These are phyloP conservation scores for Gnathonemus echidnorhynchus DNA, from an alignment of 2,113 vertebrate genomes.

Conservation along the genomic window DNA sequence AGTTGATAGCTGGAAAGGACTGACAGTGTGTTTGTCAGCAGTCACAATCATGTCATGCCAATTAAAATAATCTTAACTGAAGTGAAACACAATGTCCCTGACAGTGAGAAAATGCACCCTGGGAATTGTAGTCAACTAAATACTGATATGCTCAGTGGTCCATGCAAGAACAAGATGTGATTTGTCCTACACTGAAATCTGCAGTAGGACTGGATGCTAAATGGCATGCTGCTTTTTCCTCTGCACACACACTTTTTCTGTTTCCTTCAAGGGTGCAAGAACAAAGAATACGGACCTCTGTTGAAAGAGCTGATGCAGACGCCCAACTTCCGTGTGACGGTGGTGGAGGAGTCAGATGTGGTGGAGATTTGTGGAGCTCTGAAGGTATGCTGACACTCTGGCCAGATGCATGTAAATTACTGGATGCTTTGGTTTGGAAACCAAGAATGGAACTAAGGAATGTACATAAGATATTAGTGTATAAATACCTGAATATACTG, in stretches of 20 bases:
- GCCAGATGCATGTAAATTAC: not conserved
- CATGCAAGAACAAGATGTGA: not conserved
- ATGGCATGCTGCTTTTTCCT: not conserved
- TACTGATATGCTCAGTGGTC: not conserved
- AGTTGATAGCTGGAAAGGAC: not conserved
- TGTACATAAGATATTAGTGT: not conserved
- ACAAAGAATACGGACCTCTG: constrained; percentile 59
- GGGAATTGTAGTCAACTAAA: not conserved
- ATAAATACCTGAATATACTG: not conserved
- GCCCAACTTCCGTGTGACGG: constrained; percentile 80
- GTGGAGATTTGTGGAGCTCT: constrained; percentile 96
- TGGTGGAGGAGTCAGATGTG: constrained; percentile 85
- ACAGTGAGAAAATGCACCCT: not conserved
- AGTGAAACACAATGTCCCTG: not conserved
- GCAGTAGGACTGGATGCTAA: not conserved
- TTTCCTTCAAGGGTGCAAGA: constrained; percentile 70
- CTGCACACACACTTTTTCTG: not conserved
- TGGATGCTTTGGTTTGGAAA: not conserved
- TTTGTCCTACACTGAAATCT: not conserved
- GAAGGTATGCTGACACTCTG: constrained; percentile 63
- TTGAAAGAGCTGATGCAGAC: constrained; percentile 95
- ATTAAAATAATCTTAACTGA: not conserved
- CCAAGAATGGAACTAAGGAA: not conserved
- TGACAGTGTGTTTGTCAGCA: not conserved
- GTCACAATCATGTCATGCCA: not conserved